A percentile compares a stretch with the other conserved stretches of the same genome.
Conservation (phyloP, 2,113 vertebrate genomes). For the Rhinopomastus cyanomelas region DNA sequence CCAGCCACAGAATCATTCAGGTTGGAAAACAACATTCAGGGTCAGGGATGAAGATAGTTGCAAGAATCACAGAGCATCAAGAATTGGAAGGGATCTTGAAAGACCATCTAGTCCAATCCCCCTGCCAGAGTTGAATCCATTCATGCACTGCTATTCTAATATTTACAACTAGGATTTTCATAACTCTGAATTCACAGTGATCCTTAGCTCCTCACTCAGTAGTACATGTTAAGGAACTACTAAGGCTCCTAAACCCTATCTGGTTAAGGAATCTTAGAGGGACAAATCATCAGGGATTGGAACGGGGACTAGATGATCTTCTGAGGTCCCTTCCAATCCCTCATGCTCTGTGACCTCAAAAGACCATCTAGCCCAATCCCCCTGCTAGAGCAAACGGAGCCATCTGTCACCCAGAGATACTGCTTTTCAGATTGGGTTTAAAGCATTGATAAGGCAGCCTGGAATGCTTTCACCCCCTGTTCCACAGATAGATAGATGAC, state of each 20-base stretch:
- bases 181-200: neutral
- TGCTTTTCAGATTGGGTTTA: neutral
- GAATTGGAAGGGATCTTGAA: too few species aligned
- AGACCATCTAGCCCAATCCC: too few species aligned
- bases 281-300: too few species aligned
- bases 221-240: neutral
- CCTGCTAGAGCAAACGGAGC: neutral
- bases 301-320: too few species aligned
- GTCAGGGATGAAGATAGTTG: neutral
- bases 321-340: too few species aligned
- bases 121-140: too few species aligned
- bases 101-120: too few species aligned
- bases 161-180: neutral
- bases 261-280: too few species aligned
- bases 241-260: too few species aligned
- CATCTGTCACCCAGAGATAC: neutral
- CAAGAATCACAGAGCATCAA: neutral
- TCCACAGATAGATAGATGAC: neutral
- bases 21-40: too few species aligned
- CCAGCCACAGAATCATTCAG: rapidly evolving
- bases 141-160: neutral
- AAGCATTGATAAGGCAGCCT: neutral
- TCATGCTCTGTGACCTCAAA: too few species aligned
- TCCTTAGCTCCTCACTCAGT: neutral
- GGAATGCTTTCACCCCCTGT: neutral